Evolutionary conservation across 92 coral and sea anemone species (phyloP), one percentile per base, ranked within the genome.

Genomic region (Zoanthus gigantus): DNA sequence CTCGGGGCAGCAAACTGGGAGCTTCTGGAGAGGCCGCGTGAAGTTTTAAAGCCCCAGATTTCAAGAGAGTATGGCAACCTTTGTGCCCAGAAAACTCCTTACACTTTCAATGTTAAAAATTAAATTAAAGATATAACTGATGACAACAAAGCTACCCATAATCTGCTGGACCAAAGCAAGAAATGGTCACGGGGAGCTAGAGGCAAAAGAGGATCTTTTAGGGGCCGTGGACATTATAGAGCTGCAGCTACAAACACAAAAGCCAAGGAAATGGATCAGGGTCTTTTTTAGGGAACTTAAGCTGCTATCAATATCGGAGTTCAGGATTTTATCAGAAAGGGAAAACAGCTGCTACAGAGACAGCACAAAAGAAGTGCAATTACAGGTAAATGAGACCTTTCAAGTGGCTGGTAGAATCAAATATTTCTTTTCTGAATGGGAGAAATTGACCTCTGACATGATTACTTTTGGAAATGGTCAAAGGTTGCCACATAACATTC

Each of bases 1-100:
- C 53, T 85, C 13, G 89, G 92, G 28, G 89, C 86, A 31, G 89
- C 86, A 52, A 90, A 90, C 47, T 85, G 87, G 89, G 86, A 90
- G 79, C 65, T 84, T 15, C 76, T 74, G 16, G 76, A 85, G 58
- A 47, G 92, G 28, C 89, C 46, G 11, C 77, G 79, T 14, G 89
- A 77, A 15, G 73, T 61, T 31, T 66, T 74, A 46, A 89, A 83
- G 72, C 77, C 57, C 46, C 91, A 68, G 81, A 63, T 79, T 23
- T 57, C 83, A 0, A 86, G 42, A 75, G 89, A 74, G 0, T 86
- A 86, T 28, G 66, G 67, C 72, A 72, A 85, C 47, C 61, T 74
- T n/a, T 86, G 83, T 16, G 83, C 83, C 29, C 83, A 86, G 30
- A 86, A 86, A 45, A 13, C 37, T 16, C 67, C 88, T 7, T 75